Base-by-base conservation (phyloP, 1,140 invertebrate genomes). In the Plutomurus gul region DNA sequence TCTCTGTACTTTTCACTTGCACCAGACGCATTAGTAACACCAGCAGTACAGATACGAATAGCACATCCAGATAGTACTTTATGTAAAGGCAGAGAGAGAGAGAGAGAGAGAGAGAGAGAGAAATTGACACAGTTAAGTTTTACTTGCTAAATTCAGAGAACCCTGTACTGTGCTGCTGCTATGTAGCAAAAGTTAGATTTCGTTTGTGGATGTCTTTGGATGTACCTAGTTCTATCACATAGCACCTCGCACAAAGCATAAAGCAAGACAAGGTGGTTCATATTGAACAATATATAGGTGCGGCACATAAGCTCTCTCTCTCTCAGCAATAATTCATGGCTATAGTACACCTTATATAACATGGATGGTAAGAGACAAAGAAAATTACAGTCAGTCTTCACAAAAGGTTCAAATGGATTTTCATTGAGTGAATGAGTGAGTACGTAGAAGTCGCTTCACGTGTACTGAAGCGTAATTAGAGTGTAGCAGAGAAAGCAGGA, bases 231-330 rank as follows among this genome's bases (percentile, higher is more conserved):
- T 27, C 30, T 65, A 25, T 60, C 27, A 25, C 36, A 33, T 33
- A 30, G 56, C 27, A 65, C 16, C 36, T 10, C 56, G 30, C 10
- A 25, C 10, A 16, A 65, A 65, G 56, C 25, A 11, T 33, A 65
- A 30, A 65, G 56, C 56, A 65, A 65, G 56, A 65, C 56, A 33
- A 65, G 56, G 56, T 65, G 56, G 56, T 65, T 65, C 36, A 65
- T 65, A 65, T 65, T 65, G 56, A 65, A 65, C 56, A n/a, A n/a
- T 16, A 65, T n/a, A n/a, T n/a, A n/a, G n/a, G 56, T 65, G 22
- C 36, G 56, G 22, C 56, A n/a, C n/a, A n/a, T n/a, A n/a, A n/a
- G n/a, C n/a, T n/a, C n/a, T n/a, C n/a, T n/a, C n/a, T n/a, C n/a
- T n/a, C n/a, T n/a, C 56, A n/a, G 56, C 27, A 65, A 65, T 65